Percentiles rank a stretch among this genome's conserved stretches.
Evolutionary conservation across 2,113 vertebrate species (phyloP).

Genomic region (Neomonachus schauinslandi): DNA sequence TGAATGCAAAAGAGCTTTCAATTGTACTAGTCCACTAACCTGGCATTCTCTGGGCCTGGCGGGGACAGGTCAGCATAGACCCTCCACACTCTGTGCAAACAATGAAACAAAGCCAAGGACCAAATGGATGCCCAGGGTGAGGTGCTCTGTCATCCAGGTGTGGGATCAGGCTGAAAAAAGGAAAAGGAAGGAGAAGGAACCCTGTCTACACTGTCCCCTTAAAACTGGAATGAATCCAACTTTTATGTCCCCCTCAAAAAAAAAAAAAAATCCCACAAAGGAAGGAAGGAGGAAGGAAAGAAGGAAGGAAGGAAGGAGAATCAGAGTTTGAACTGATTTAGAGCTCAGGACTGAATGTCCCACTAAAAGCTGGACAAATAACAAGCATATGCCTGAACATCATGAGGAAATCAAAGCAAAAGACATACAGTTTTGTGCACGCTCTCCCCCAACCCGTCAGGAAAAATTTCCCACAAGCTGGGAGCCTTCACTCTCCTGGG

Average conservation of each 20-base stretch:
- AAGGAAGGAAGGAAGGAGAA: accelerated
- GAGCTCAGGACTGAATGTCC: slow-evolving; percentile 71
- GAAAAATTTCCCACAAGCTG: slow-evolving; percentile 69
- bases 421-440: slow-evolving; percentile 53
- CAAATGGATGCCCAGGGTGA: neutral
- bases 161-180: neutral
- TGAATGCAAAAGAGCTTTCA: neutral
- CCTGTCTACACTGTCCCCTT: neutral
- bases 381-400: slow-evolving; percentile 58
- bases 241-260: neutral
- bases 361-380: slow-evolving; percentile 70
- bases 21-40: neutral
- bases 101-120: neutral
- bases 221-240: neutral
- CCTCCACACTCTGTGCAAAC: neutral
- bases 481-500: slow-evolving; percentile 57
- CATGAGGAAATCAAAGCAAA: slow-evolving; percentile 43
- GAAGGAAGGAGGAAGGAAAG: neutral
- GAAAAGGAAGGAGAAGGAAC: neutral
- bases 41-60: neutral
- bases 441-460: slow-evolving; percentile 74
- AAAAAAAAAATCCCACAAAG: neutral
- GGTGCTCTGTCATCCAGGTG: neutral
- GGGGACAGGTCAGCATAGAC: neutral
- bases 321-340: neutral